A percentile compares a stretch with the other conserved stretches of the same genome.
phyloP scores from a whole-genome alignment of 2,888 invertebrate species.

The Trachelus troglodyta region DNA sequence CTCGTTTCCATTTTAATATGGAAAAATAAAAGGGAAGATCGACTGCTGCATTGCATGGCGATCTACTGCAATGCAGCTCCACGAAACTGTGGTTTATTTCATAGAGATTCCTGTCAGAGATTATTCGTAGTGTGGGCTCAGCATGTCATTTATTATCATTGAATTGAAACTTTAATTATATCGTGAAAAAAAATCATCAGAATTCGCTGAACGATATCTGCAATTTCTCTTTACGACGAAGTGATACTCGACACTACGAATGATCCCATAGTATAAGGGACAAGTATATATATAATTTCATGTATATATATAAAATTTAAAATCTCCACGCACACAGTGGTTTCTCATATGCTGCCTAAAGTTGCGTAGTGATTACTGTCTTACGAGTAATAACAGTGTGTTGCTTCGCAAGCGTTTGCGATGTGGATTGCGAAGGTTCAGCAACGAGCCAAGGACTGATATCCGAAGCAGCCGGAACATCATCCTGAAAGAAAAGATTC shows the following conservation, averaged over 20 bases:
- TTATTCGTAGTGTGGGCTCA: neutral
- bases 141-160: neutral
- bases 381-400: slow-evolving; percentile 82
- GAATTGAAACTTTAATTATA: neutral
- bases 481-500: slow-evolving; percentile 66
- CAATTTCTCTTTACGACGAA: neutral
- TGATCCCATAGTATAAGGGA: neutral
- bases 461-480: slow-evolving; percentile 66
- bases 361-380: slow-evolving; percentile 88
- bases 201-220: neutral
- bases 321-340: slow-evolving; percentile 14
- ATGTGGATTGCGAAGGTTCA: slow-evolving; percentile 71
- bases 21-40: neutral
- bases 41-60: neutral
- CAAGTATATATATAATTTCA: neutral
- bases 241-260: neutral
- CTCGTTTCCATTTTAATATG: neutral
- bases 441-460: slow-evolving; percentile 82
- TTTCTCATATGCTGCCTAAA: slow-evolving; percentile 65
- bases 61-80: neutral
- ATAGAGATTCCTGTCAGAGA: neutral
- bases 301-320: slow-evolving; percentile 18
- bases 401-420: slow-evolving; percentile 70
- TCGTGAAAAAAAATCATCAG: neutral
- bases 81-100: neutral